Evolutionary conservation across 2,797 vertebrate species (phyloP), one percentile per base, ranked within the genome.

Genomic region (Acanthurus lineatus): DNA sequence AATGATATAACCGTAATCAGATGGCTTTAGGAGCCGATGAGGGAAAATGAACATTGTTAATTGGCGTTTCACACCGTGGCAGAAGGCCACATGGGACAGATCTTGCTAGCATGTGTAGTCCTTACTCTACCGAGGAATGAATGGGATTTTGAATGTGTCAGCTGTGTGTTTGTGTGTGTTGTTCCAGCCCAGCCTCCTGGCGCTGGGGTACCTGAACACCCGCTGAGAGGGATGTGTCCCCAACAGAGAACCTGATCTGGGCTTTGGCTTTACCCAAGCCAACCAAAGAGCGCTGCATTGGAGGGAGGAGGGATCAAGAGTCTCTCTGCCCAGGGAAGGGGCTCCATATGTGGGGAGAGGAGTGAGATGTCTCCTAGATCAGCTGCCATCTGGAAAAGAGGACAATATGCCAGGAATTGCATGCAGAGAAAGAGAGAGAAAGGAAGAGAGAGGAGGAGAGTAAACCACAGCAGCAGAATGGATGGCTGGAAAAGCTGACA

Each of bases 341-440:
- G 71, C 64, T 88, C 89, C 86, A 88, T 92, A 89, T 91, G 92
- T 73, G 73, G 44, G 73, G 73, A 88, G 81, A n/a, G 40, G 72
- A 89, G 81, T 82, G 88, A 89, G 86, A 88, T 28, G 22, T 92
- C 88, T 83, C 78, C 38, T 66, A 51, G 70, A 84, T 86, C 76
- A 83, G 75, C 77, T 70, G 57, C 89, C 89, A 90, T 95, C 89
- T 94, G 91, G 78, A 78, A 83, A 73, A 86, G 32, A 66, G 58
- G 73, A 80, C 59, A 76, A 69, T 60, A 74, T 83, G 86, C 87
- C 88, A 86, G 84, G 76, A 82, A 73, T 40, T 69, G 60, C 57
- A 72, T 66, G 77, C 66, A 56, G 58, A 62, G 47, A 67, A 60
- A 69, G n/a, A 28, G 28, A 20, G 1, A 57, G 32, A 44, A 3